Conservation (phyloP, 2,113 vertebrate species). For the Dipodomys merriami region DNA sequence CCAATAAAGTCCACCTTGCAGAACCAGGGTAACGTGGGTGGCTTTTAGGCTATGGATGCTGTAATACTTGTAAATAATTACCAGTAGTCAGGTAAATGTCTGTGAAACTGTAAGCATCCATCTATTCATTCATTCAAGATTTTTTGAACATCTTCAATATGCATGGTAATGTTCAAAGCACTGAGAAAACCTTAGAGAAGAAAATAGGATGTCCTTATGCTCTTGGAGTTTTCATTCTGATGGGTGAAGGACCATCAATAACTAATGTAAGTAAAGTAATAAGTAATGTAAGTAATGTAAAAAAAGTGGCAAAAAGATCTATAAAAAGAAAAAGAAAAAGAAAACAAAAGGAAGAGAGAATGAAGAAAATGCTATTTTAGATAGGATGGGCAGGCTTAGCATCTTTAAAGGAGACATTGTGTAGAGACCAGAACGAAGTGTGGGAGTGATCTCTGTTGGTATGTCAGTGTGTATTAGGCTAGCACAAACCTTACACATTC, state of each 20-base stretch:
- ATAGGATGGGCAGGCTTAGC: background rate
- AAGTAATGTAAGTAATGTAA: background rate
- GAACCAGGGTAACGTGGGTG: background rate
- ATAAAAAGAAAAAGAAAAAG: slow-evolving; percentile 35
- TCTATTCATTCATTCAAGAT: background rate
- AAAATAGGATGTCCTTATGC: background rate
- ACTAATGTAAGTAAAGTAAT: background rate
- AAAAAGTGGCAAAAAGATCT: background rate
- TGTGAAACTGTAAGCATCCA: background rate
- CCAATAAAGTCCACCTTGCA: background rate
- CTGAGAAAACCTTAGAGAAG: background rate
- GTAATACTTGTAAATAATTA: background rate
- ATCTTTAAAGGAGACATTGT: background rate
- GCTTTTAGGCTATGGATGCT: background rate
- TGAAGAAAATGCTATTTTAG: background rate
- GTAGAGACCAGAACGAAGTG: background rate
- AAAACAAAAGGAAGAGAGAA: background rate
- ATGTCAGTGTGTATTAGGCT: background rate
- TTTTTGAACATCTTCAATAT: background rate
- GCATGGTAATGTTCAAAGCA: background rate
- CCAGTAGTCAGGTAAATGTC: background rate
- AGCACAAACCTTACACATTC: background rate
- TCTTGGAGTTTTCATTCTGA: background rate
- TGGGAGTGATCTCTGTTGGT: background rate
- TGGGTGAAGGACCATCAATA: background rate